These are phyloP conservation scores for Empidonax alnorum DNA, from an alignment of 2,113 vertebrate species.

Conservation along the genomic window DNA sequence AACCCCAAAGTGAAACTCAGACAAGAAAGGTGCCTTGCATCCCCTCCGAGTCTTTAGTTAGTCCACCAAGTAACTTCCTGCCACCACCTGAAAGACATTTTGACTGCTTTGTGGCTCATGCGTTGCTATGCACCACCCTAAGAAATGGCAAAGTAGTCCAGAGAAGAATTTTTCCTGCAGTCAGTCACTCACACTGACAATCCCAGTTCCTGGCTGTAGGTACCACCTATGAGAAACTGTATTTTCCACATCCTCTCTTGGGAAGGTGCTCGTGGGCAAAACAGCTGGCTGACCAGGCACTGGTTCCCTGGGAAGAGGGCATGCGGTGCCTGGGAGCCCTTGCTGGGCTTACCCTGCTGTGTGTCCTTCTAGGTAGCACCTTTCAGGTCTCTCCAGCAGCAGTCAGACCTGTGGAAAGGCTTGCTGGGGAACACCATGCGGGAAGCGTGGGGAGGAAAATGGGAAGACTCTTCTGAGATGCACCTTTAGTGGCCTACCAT, in stretches of 20 bases:
- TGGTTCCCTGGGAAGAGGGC: neutral
- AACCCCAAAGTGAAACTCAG: neutral
- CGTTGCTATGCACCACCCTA: neutral
- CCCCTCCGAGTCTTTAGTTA: neutral
- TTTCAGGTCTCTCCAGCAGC: neutral
- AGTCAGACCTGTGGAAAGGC: neutral
- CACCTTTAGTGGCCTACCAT: neutral
- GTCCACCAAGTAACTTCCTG: neutral
- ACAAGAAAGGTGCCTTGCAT: neutral
- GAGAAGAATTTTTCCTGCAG: neutral
- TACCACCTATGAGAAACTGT: neutral
- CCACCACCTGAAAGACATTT: neutral
- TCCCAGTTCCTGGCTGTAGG: neutral
- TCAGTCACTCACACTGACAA: neutral
- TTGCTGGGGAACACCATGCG: neutral
- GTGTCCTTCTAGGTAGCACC: neutral
- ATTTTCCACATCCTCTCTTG: neutral
- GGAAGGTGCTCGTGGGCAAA: neutral
- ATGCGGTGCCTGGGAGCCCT: neutral
- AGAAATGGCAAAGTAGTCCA: neutral
- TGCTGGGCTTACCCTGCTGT: neutral
- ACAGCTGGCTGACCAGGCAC: accelerated
- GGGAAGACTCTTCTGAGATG: neutral
- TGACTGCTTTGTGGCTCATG: neutral
- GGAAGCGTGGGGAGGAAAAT: neutral